Conservation (phyloP, 2,888 invertebrate species). For the Aleiodes testaceus region DNA sequence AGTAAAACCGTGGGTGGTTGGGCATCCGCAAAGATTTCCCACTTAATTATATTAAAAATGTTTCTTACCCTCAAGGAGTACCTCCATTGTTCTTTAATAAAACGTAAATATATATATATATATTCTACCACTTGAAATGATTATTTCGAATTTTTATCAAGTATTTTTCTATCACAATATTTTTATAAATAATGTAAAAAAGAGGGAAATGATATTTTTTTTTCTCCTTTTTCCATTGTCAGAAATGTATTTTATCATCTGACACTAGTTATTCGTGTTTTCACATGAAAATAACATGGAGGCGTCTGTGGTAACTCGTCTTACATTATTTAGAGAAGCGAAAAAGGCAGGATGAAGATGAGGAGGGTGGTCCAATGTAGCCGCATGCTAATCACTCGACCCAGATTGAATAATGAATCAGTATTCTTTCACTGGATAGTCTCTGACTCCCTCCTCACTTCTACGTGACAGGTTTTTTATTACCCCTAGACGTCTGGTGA, state of each 20-base stretch:
- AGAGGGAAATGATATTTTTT: too few relatives aligned
- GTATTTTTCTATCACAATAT: neutral
- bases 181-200: neutral
- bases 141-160: constrained; percentile 1
- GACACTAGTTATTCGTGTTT: neutral
- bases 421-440: constrained; percentile 74
- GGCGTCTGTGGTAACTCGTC: constrained; percentile 60
- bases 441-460: constrained; percentile 40
- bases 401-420: constrained; percentile 78
- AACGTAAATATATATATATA: neutral
- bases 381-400: constrained; percentile 77
- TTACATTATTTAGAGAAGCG: constrained; percentile 70
- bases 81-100: constrained; percentile 35
- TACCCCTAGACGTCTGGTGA: constrained; percentile 68
- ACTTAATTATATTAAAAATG: constrained; percentile 73
- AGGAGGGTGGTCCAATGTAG: constrained; percentile 57
- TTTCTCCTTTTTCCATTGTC: too few relatives aligned
- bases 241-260: too few relatives aligned
- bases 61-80: constrained; percentile 57
- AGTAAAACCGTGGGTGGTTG: constrained; percentile 52
- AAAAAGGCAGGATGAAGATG: constrained; percentile 54
- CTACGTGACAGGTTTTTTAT: constrained; percentile 75
- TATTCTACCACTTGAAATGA: constrained; percentile 27
- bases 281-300: constrained; percentile 27
- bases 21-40: constrained; percentile 68